Percentiles rank a stretch among this genome's conserved stretches.
phyloP scores from a whole-genome alignment of 1,140 invertebrate genomes.

The Vanessa tameamea region DNA sequence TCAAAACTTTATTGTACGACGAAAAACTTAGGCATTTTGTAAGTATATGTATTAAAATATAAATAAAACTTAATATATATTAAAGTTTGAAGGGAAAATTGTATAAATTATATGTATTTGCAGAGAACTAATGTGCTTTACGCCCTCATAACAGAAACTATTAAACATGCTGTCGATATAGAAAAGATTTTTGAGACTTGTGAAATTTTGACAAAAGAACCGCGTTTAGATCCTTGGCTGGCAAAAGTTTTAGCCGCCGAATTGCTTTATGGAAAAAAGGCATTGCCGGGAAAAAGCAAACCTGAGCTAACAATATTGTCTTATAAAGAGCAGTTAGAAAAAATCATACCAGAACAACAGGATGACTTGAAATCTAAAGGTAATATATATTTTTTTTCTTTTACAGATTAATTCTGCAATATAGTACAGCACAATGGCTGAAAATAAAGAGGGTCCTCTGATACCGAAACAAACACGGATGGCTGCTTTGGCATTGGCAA shows the following conservation, averaged over 20 bases:
- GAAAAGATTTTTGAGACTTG: conserved; percentile 84
- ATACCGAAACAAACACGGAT: conserved; percentile 74
- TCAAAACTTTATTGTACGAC: conserved; percentile 87
- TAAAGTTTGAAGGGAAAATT: background rate
- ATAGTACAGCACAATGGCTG: conserved; percentile 63
- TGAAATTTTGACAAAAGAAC: conserved; percentile 84
- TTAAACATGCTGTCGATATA: conserved; percentile 85
- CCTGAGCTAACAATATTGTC: conserved; percentile 85
- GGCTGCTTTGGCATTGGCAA: conserved; percentile 81
- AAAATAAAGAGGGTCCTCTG: conserved; percentile 63
- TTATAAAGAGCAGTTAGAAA: conserved; percentile 82
- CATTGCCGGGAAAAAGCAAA: conserved; percentile 84
- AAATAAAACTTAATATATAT: conserved; percentile 4
- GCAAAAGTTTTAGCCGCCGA: conserved; percentile 90
- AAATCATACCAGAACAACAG: conserved; percentile 54
- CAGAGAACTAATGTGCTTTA: conserved; percentile 87
- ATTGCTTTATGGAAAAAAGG: conserved; percentile 89
- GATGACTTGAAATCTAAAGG: conserved; percentile 68
- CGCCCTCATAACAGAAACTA: conserved; percentile 86
- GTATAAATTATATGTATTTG: conserved; percentile 53
- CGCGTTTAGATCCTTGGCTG: conserved; percentile 85
- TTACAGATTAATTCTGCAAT: conserved; percentile 65
- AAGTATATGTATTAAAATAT: conserved; percentile 47
- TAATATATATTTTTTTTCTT: conserved; percentile 70
- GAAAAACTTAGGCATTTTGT: conserved; percentile 83